Percentiles rank a stretch among this genome's conserved stretches.
phyloP scores from a whole-genome alignment of 2,113 vertebrate genomes.

The Dendrocopos noguchii region DNA sequence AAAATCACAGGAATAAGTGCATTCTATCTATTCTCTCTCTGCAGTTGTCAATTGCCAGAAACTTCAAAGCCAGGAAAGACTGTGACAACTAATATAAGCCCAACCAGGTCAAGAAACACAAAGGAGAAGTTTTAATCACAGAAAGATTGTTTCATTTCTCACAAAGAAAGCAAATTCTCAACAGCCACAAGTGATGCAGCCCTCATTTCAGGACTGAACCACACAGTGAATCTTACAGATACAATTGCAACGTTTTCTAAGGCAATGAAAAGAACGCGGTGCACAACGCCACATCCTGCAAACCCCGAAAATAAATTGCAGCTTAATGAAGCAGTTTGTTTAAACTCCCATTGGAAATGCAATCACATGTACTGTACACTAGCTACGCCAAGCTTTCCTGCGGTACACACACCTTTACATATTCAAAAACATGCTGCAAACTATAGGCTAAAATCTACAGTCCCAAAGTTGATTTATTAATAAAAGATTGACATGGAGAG shows the following conservation, averaged over 20 bases:
- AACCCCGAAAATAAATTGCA: slow-evolving; percentile 67
- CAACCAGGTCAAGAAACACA: not conserved
- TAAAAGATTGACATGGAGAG: slow-evolving; percentile 75
- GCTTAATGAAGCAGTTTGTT: slow-evolving; percentile 57
- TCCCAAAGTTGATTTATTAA: slow-evolving; percentile 71
- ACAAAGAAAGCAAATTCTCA: slow-evolving; percentile 50
- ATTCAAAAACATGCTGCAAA: slow-evolving; percentile 37
- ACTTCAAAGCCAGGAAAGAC: not conserved
- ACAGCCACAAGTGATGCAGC: slow-evolving; percentile 72
- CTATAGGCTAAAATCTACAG: slow-evolving; percentile 54
- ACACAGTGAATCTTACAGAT: not conserved
- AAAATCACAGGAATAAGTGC: not conserved
- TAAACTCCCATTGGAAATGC: slow-evolving; percentile 59
- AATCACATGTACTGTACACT: slow-evolving; percentile 22
- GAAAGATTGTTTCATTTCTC: not conserved
- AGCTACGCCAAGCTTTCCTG: slow-evolving; percentile 24
- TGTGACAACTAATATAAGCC: not conserved
- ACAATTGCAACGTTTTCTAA: not conserved
- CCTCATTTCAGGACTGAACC: not conserved
- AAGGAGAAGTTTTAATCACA: slow-evolving; percentile 28
- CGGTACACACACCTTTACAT: slow-evolving; percentile 47
- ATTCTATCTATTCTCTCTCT: slow-evolving; percentile 2
- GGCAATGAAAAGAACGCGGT: not conserved
- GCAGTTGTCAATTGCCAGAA: not conserved
- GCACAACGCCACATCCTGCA: not conserved